Evolutionary conservation across 1,140 invertebrate species (phyloP), one percentile per base, ranked within the genome.

Genomic region (Bombus affinis): DNA sequence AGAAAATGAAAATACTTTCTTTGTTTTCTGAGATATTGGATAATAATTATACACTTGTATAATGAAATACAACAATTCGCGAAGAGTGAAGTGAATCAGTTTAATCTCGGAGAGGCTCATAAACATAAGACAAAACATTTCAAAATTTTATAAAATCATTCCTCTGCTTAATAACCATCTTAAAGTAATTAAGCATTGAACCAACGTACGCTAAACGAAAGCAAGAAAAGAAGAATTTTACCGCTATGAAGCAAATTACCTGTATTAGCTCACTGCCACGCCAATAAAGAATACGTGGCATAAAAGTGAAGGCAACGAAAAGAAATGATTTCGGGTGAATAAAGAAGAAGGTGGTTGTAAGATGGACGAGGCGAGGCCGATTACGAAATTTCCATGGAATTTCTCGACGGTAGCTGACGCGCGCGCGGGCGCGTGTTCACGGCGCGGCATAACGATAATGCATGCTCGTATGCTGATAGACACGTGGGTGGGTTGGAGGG

Each of bases 401-500:
- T 90, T 86, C 81, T 88, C 70, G 83, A 78, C 87, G 84, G 89
- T 90, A 90, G 86, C 66, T 15, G 47, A 32, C 12, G n/a, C n/a
- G 72, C 32, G 74, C n/a, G 72, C 32, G 74, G 10, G 3, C 89
- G 76, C 86, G 85, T 80, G 81, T 77, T 81, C 78, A 66, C 62
- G 84, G 57, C 74, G 86, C 62, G 87, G 57, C 74, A 86, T 80
- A 90, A 84, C 88, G 89, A 90, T 88, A 90, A 91, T 91, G 87
- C 90, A 91, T 90, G 84, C 87, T 88, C 90, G 89, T 84, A 88
- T 82, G 89, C 81, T 91, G 86, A 91, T 91, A 91, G 89, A 90
- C 86, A 86, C 89, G 90, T 86, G 89, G 87, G 86, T 82, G 90
- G 89, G 86, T 82, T 87, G 89, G 76, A 68, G 75, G 68, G 57